Evolutionary conservation across 2,113 vertebrate species (phyloP).

Genomic region (Kryptolebias marmoratus): DNA sequence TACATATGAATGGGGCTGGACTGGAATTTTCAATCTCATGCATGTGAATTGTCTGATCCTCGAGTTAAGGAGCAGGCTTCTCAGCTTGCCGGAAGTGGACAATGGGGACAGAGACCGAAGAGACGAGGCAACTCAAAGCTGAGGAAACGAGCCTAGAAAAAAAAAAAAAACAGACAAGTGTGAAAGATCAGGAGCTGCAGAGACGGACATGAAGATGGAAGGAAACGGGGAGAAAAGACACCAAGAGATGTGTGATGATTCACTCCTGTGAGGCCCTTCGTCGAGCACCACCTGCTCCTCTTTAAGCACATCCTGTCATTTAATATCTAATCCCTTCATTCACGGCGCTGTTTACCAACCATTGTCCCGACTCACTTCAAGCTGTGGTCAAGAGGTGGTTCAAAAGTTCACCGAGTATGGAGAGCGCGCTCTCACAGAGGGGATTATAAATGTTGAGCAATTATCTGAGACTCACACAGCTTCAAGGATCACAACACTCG

Average conservation of each 20-base stretch:
- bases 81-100: conserved; percentile 74
- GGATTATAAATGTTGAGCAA: conserved; percentile 67
- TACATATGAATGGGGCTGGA: conserved; percentile 86
- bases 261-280: conserved; percentile 71
- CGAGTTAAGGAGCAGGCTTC: conserved; percentile 78
- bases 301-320: conserved; percentile 82
- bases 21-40: conserved; percentile 79
- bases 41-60: conserved; percentile 81
- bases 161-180: conserved; percentile 31
- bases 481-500: no score
- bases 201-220: conserved; percentile 46
- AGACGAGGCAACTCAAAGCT: conserved; percentile 31
- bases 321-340: conserved; percentile 85
- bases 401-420: conserved; percentile 84
- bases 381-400: conserved; percentile 83
- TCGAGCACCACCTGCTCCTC: conserved; percentile 78
- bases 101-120: conserved; percentile 57
- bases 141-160: conserved; percentile 28
- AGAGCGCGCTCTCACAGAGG: conserved; percentile 58
- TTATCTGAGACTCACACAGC: conserved; percentile 38
- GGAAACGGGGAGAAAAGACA: conserved; percentile 18
- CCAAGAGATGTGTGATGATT: conserved; percentile 55
- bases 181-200: conserved; percentile 41
- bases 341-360: conserved; percentile 75
- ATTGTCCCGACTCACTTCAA: conserved; percentile 77